Base-by-base conservation (phyloP, 2,888 invertebrate species). In the Leptopilina syphax region DNA sequence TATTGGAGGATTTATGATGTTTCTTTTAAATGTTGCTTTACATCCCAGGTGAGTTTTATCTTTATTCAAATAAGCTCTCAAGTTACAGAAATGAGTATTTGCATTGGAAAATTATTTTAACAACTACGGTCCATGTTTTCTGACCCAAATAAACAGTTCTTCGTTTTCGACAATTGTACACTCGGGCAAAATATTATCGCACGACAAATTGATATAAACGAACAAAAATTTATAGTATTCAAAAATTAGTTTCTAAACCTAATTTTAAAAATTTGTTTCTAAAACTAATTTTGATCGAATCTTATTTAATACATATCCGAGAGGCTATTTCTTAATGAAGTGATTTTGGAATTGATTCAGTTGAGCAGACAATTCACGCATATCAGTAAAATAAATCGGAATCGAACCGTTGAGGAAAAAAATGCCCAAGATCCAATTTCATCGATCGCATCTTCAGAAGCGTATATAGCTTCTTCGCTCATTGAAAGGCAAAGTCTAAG, bases 371-470 rank as follows among this genome's bases (percentile, higher is more conserved):
- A 18, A 70, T 70, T 70, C 50, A 70, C 50, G 24, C 50, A 50
- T 50, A 50, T 54, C 68, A 70, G 68, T 47, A 70, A 70, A 70
- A 70, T 70, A 63, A 63, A 70, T 70, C 12, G 54, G 24, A 34
- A 12, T 50, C 50, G 50, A 50, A 50, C 50, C 70, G 12, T 54
- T 27, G 63, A 44, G 67, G 34, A 18, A 67, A 68, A 70, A 70
- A 70, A 70, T 24, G 34, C 24, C 50, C 50, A 24, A 70, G 70
- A 70, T 70, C 70, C 27, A 70, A 70, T 70, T 66, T 70, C 54
- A 70, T 70, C 70, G 70, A 50, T 70, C 34, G 67, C 47, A 24
- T 70, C 70, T 70, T 70, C 70, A 70, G 70, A 70, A 70, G 54
- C 47, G 18, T 12, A 68, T 12, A 68, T 24, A 18, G 66, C 66